These are phyloP conservation scores for Metacarcinus magister DNA, from an alignment of 2,888 invertebrate genomes.

Conservation along the genomic window DNA sequence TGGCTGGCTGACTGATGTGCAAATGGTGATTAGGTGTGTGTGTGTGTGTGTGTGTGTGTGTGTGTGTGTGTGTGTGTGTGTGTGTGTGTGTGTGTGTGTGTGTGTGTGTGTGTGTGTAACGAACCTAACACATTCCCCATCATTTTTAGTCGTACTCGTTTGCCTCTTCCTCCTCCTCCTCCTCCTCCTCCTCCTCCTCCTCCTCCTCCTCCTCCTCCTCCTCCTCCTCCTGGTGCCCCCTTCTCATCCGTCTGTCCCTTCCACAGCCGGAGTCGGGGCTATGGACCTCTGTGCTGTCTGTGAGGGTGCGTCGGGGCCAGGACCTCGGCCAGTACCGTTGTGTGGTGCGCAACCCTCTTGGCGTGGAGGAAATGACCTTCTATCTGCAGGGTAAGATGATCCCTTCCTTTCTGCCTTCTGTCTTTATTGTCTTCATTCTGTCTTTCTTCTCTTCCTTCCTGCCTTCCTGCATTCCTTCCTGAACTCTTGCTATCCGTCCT, in stretches of 20 bases:
- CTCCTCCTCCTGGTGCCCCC: not conserved
- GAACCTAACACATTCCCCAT: not conserved
- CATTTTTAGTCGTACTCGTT: not conserved
- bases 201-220: not conserved
- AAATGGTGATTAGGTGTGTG: too few relatives aligned
- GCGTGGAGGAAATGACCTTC: constrained; percentile 50
- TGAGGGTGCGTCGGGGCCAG: not conserved
- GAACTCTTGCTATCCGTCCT: not conserved
- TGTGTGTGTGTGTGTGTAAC: not conserved
- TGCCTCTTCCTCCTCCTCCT: not conserved
- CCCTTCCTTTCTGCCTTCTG: not conserved
- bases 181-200: not conserved
- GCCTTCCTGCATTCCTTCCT: not conserved
- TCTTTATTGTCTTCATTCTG: not conserved
- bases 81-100: constrained; percentile 2
- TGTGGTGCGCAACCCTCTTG: constrained; percentile 49
- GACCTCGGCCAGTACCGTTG: constrained; percentile 64
- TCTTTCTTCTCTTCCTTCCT: not conserved
- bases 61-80: constrained; percentile 2
- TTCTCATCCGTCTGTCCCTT: not conserved
- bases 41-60: not conserved
- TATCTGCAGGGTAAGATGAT: constrained; percentile 54
- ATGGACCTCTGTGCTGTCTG: constrained; percentile 50
- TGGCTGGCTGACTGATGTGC: too few relatives aligned
- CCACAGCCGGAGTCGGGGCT: constrained; percentile 27